Evolutionary conservation across 1,140 invertebrate genomes (phyloP).

Genomic region (Papilio xuthus): DNA sequence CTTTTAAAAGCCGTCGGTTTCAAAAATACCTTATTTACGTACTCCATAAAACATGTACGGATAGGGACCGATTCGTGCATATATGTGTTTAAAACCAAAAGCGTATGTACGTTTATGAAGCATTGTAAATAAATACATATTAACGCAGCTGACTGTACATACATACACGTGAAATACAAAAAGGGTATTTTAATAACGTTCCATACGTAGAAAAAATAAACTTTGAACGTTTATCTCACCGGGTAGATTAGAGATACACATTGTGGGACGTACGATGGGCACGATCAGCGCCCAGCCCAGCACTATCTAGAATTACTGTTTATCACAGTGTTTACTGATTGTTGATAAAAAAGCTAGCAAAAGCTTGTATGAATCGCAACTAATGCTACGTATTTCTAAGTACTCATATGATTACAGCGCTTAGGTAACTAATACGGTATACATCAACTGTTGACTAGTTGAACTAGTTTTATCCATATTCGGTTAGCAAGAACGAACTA

Average conservation of each 20-base stretch:
- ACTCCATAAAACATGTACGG: too few species aligned
- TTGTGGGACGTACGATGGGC: conserved; percentile 19
- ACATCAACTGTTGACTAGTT: background rate
- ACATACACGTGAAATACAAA: too few species aligned
- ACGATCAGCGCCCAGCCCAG: conserved; percentile 45
- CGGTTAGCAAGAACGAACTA: background rate
- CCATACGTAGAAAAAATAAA: background rate
- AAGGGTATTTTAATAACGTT: too few species aligned
- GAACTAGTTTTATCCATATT: background rate
- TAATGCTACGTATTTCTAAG: conserved; percentile 46
- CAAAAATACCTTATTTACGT: too few species aligned
- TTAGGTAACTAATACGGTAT: background rate
- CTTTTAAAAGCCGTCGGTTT: too few species aligned
- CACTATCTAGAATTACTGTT: conserved; percentile 52
- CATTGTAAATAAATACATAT: too few species aligned
- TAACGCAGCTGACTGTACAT: too few species aligned
- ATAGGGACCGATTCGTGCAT: too few species aligned
- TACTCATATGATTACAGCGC: conserved; percentile 46
- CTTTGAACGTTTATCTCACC: background rate
- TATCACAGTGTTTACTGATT: conserved; percentile 71
- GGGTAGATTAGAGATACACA: background rate
- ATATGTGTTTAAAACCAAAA: too few species aligned
- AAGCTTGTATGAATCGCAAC: conserved; percentile 60
- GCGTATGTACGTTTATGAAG: too few species aligned
- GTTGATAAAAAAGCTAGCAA: conserved; percentile 67